These are phyloP conservation scores for Harpalus rubripes DNA, from an alignment of 2,888 invertebrate species.

Conservation along the genomic window DNA sequence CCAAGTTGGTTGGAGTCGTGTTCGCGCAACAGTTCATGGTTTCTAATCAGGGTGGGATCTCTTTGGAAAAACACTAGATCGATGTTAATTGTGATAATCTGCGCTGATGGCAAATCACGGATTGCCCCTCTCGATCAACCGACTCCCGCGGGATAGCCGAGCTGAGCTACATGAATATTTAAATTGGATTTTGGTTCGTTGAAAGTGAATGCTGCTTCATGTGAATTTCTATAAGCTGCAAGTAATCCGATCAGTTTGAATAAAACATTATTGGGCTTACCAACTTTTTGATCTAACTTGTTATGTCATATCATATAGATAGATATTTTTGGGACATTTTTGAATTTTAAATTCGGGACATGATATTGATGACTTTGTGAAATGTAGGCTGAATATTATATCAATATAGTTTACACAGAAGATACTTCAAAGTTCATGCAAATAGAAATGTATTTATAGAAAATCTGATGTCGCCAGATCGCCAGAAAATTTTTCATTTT, in stretches of 20 bases:
- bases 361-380: constrained; percentile 22
- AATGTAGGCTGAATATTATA: neutral
- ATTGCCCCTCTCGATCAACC: constrained; percentile 47
- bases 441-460: no score
- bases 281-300: constrained; percentile 54
- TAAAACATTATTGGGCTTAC: constrained; percentile 48
- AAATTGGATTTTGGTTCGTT: constrained; percentile 55
- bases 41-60: constrained; percentile 15
- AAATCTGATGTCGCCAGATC: no score
- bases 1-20: neutral
- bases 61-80: constrained; percentile 42
- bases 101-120: constrained; percentile 42
- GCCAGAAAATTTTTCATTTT: no score
- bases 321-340: constrained; percentile 29
- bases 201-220: constrained; percentile 51
- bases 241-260: constrained; percentile 48
- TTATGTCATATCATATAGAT: constrained; percentile 26
- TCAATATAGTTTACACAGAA: neutral
- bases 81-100: constrained; percentile 52
- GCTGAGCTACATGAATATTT: constrained; percentile 47
- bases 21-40: constrained; percentile 27
- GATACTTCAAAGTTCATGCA: no score
- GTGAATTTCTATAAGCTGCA: constrained; percentile 58
- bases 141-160: constrained; percentile 25
- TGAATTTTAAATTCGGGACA: constrained; percentile 26